Conservation (phyloP, 2,888 invertebrate genomes). For the Cheilosia grossa region DNA sequence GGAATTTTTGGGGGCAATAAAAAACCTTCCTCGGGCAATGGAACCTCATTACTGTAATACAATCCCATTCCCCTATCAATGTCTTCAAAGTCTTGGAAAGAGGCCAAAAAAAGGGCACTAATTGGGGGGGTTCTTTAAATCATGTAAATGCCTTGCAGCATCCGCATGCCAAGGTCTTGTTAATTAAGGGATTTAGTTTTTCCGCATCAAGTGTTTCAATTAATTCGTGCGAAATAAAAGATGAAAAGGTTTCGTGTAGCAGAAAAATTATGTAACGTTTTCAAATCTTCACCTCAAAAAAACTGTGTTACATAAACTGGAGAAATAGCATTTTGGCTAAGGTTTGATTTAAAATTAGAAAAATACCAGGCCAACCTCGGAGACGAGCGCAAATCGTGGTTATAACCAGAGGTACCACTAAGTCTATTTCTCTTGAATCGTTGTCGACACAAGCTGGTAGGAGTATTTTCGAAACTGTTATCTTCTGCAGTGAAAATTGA, state of each 20-base stretch:
- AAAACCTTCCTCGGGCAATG: not conserved
- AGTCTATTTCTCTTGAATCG: too few species aligned
- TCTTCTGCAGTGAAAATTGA: too few species aligned
- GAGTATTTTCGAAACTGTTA: too few species aligned
- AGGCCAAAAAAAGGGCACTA: not conserved
- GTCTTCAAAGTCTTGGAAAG: too few species aligned
- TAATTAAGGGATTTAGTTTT: conserved; percentile 12
- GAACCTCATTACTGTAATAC: not conserved
- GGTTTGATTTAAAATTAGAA: too few species aligned
- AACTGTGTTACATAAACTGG: not conserved
- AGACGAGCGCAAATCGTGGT: too few species aligned
- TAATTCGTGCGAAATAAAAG: not conserved
- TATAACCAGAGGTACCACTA: too few species aligned
- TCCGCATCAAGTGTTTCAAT: conserved; percentile 21
- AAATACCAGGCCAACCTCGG: too few species aligned
- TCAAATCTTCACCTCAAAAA: not conserved
- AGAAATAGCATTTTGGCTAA: not conserved
- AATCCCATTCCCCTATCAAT: not conserved
- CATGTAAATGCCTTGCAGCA: not conserved
- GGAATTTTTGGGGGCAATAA: not conserved
- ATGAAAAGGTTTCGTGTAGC: not conserved
- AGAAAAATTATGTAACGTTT: not conserved
- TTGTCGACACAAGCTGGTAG: too few species aligned
- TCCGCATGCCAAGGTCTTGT: not conserved
- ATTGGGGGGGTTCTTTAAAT: not conserved